Base-by-base conservation (phyloP, 1,140 invertebrate species). In the Heterodera schachtii region DNA sequence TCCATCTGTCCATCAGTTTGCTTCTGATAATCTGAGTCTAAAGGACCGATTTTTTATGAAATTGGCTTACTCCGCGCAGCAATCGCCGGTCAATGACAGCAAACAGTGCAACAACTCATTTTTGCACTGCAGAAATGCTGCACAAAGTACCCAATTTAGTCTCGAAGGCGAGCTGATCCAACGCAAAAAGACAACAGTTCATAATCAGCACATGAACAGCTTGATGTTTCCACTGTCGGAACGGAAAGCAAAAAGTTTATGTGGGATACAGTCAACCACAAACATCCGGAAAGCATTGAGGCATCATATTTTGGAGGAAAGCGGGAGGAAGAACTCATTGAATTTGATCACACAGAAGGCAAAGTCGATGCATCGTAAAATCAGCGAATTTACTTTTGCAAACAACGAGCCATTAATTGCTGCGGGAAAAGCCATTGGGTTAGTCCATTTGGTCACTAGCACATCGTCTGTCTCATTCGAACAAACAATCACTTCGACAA, bases 291-390 rank as follows among this genome's bases (percentile, higher is more conserved):
- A 43, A n/a, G 57, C 57, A 43, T 67, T 64, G 4, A 13, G 2
- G 7, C 75, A 19, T 43, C 52, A 41, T 6, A 19, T 64, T 77
- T 19, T 21, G 52, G 70, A 69, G 46, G 60, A 47, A 16, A 64
- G 46, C 44, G 64, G 47, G 43, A 60, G 77, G 5, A 78, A 78
- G 70, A 69, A 69, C 66, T 78, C 77, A 3, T 49, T 78, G 47
- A 78, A 66, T 47, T 44, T 78, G 9, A n/a, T 78, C 47, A 64
- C 77, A 3, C 77, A 78, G 21, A 78, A 69, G 70, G 77, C 77
- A 67, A 64, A 78, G 7, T 78, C 77, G 31, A 46, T 78, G 60
- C 77, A 78, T 21, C 21, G 77, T n/a, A 78, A 78, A 47, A 64
- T 78, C 44, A 78, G 77, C 70, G 31, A 71, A 78, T 70, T 78